These are phyloP conservation scores for Acleris holmiana DNA, from an alignment of 2,888 invertebrate species.

Conservation along the genomic window DNA sequence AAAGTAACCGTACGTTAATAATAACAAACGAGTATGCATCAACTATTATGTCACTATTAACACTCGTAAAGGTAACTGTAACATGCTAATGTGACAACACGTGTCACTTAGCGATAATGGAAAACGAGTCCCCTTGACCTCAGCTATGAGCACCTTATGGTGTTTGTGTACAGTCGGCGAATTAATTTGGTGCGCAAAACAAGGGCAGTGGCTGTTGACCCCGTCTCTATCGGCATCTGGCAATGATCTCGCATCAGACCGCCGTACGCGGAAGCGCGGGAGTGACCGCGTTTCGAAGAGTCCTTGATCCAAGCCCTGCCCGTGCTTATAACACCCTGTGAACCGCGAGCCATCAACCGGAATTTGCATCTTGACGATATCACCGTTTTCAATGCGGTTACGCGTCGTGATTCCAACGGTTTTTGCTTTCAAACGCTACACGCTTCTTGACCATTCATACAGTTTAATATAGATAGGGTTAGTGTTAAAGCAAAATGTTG, in stretches of 20 bases:
- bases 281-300: constrained; percentile 78
- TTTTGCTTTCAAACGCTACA: constrained; percentile 31
- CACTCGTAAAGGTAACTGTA: constrained; percentile 26
- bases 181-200: constrained; percentile 78
- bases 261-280: constrained; percentile 71
- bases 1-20: constrained; percentile 3
- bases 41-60: constrained; percentile 24
- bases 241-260: constrained; percentile 74
- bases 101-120: constrained; percentile 36
- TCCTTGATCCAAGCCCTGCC: constrained; percentile 36
- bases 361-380: constrained; percentile 28
- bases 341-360: constrained; percentile 31
- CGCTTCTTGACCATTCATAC: constrained; percentile 20
- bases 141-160: constrained; percentile 50
- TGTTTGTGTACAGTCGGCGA: constrained; percentile 55
- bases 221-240: constrained; percentile 82
- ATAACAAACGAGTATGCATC: constrained; percentile 6
- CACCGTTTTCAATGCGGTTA: constrained; percentile 34
- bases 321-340: constrained; percentile 35
- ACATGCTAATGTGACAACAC: constrained; percentile 30
- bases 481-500: neutral
- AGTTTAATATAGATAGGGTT: neutral
- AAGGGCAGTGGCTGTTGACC: constrained; percentile 83
- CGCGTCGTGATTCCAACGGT: constrained; percentile 33
- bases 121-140: constrained; percentile 65